These are phyloP conservation scores for Micromussa lordhowensis DNA, from an alignment of 92 coral and sea anemone genomes.

Conservation along the genomic window DNA sequence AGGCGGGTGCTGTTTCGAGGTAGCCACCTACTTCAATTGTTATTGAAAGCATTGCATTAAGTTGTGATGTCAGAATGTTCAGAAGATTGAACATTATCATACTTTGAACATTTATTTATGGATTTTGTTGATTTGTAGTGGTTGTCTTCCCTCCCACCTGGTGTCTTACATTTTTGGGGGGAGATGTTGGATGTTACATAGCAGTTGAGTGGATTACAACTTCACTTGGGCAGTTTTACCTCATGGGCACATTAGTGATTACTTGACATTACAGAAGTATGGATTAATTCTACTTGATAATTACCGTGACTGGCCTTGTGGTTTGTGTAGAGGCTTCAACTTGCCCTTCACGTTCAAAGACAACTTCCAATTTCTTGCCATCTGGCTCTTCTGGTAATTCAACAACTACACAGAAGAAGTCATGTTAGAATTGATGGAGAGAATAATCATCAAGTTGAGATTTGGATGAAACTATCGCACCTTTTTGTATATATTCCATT, in stretches of 20 bases:
- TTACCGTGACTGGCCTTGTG: constrained; percentile 64
- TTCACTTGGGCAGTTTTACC: background rate
- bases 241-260: background rate
- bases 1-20: no score
- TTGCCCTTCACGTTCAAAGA: constrained; percentile 91
- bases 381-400: constrained; percentile 98
- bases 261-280: background rate
- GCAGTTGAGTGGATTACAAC: background rate
- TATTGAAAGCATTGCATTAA: no score
- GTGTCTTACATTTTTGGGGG: background rate
- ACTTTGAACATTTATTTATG: no score
- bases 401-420: constrained; percentile 68
- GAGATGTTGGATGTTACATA: background rate
- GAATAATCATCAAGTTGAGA: background rate
- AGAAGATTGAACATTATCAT: no score
- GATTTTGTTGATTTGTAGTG: background rate
- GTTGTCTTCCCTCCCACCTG: background rate
- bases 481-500: no score
- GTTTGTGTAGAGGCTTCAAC: constrained; percentile 93
- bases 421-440: background rate
- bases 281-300: background rate
- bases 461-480: no score
- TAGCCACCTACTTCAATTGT: no score
- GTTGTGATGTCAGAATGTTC: no score
- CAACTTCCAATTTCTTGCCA: constrained; percentile 88